These are phyloP conservation scores for Bombycilla garrulus DNA, from an alignment of 2,113 vertebrate genomes.

Conservation along the genomic window DNA sequence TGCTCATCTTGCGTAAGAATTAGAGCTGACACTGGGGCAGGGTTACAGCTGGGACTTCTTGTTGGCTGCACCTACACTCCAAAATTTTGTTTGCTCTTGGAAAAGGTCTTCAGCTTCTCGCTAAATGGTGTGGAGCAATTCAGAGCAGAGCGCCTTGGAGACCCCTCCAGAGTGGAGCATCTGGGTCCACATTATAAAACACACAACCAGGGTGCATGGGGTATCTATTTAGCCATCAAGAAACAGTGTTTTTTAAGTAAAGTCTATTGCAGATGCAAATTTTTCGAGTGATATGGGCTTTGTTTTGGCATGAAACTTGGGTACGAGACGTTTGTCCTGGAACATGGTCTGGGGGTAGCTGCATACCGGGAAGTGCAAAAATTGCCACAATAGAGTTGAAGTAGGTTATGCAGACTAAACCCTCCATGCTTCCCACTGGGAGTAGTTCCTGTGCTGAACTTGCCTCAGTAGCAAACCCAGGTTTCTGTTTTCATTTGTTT, in stretches of 20 bases:
- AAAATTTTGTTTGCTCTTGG: background rate
- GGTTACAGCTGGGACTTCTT: background rate
- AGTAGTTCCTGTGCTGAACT: background rate
- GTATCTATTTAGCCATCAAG: background rate
- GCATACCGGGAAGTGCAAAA: background rate
- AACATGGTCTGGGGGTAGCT: background rate
- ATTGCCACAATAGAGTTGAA: rapidly evolving
- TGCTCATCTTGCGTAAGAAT: background rate
- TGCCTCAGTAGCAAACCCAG: background rate
- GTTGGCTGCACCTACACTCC: background rate
- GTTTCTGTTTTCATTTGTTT: background rate
- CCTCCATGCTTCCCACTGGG: background rate
- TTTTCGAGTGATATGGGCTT: background rate
- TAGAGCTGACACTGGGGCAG: background rate
- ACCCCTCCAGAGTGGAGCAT: background rate
- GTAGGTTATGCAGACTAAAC: background rate
- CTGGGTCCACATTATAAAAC: rapidly evolving
- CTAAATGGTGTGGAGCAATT: rapidly evolving
- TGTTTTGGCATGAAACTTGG: background rate
- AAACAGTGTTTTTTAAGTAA: rapidly evolving
- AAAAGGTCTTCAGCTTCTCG: background rate
- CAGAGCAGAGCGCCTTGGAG: background rate
- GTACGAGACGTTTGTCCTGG: background rate
- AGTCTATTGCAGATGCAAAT: background rate
- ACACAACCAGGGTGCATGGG: rapidly evolving